phyloP scores from a whole-genome alignment of 2,113 vertebrate species.

The Leucosticte australis region DNA sequence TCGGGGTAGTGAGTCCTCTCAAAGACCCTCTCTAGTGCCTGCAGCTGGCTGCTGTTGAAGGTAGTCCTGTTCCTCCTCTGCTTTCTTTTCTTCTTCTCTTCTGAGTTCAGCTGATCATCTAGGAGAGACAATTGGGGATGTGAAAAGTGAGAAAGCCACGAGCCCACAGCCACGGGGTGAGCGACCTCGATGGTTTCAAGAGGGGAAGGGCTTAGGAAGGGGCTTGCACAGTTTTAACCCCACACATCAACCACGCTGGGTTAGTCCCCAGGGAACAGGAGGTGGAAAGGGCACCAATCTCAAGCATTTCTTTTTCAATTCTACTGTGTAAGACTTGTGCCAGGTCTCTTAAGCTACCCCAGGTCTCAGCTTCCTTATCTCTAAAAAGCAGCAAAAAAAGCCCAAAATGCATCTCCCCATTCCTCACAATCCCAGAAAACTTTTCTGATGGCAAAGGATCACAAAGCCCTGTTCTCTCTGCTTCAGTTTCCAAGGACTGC shows the following conservation, averaged over 20 bases:
- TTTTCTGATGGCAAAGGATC: background rate
- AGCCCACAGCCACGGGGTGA: background rate
- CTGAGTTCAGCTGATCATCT: constrained; percentile 95
- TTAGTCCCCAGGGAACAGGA: background rate
- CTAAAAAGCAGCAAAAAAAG: background rate
- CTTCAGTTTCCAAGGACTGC: background rate
- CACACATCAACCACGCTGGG: rapidly evolving
- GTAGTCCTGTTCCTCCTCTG: constrained; percentile 95
- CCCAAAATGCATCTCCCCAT: background rate
- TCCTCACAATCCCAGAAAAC: background rate
- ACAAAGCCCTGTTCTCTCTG: background rate
- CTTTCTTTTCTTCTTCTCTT: constrained; percentile 98
- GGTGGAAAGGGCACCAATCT: background rate
- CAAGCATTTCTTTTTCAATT: background rate
- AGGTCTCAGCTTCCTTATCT: background rate
- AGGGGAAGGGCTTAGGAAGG: background rate
- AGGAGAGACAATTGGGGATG: background rate
- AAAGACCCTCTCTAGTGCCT: constrained; percentile 95
- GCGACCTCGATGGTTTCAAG: background rate
- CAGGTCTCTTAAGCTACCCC: background rate
- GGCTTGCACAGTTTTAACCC: background rate
- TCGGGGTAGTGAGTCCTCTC: constrained; percentile 97
- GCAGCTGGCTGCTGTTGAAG: constrained; percentile 97
- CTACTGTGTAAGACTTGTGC: rapidly evolving
- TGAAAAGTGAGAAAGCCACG: background rate